Evolutionary conservation across 2,888 invertebrate genomes (phyloP), one percentile per base, ranked within the genome.

Genomic region (Stenichneumon culpator): DNA sequence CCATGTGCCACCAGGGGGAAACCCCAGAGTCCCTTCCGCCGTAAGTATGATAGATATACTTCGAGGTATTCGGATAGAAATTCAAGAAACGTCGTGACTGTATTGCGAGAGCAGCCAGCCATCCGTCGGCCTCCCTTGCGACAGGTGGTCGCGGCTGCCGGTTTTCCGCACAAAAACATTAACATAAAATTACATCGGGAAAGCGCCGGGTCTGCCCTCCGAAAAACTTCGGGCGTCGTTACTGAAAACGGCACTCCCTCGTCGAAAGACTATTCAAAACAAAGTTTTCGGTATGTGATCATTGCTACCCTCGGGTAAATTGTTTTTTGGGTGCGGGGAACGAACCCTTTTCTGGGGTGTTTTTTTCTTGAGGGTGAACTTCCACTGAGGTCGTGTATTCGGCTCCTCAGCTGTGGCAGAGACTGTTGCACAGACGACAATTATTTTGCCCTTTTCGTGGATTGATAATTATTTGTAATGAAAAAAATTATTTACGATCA

Each of bases 131-230:
- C 36, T 11, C 70, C 70, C 14, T 72, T 22, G 70, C 54, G 72
- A 39, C 72, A 72, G 36, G 72, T 72, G 72, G 57, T 57, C 72
- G 39, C 57, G 22, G 19, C 22, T 72, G 32, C 39, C 36, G 72
- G 22, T 22, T 54, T 22, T 22, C n/a, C 19, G 32, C 16, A 52
- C 28, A 3, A 14, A n/a, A 44, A 50, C 6, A 69, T 69, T 69
- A 52, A 52, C 70, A 72, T 72, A 72, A 39, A 54, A 54, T 72
- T 19, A 72, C n/a, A 3, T 50, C 28, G 28, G 50, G 52, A 50
- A 16, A 50, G 16, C n/a, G 16, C 50, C 50, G 28, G 16, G 0
- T 25, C 14, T 9, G 9, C 19, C 14, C 9, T 54, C 22, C 9
- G 22, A 54, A 22, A 19, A 52, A 52, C 44, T 44, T 44, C 6